These are phyloP conservation scores for Caenorhabditis uteleia DNA, from an alignment of 2,888 invertebrate species.

Conservation along the genomic window DNA sequence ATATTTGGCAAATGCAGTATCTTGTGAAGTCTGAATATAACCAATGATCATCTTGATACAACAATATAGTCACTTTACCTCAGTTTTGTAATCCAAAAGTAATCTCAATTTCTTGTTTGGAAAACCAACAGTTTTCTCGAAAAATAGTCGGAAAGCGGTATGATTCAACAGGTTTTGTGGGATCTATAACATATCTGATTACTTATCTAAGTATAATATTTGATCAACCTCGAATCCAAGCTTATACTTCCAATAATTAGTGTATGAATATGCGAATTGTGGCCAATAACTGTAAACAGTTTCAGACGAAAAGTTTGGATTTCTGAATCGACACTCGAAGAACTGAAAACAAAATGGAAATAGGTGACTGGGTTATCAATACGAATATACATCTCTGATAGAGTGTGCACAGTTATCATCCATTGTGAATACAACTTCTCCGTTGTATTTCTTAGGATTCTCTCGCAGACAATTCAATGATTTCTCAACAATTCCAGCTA, in stretches of 20 bases:
- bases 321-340: slow-evolving; percentile 28
- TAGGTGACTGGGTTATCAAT: not conserved
- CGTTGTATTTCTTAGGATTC: slow-evolving; percentile 42
- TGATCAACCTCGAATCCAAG: slow-evolving; percentile 12
- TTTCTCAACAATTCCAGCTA: slow-evolving; percentile 52
- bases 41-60: not conserved
- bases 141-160: slow-evolving; percentile 54
- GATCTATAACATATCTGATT: slow-evolving; percentile 13
- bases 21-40: slow-evolving; percentile 14
- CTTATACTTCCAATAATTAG: slow-evolving; percentile 29
- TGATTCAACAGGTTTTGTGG: slow-evolving; percentile 39
- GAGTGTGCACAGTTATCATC: slow-evolving; percentile 54
- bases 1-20: slow-evolving; percentile 29
- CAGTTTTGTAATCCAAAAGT: slow-evolving; percentile 46
- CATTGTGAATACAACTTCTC: slow-evolving; percentile 63
- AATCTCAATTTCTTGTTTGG: slow-evolving; percentile 58
- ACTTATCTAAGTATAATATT: not conserved
- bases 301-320: slow-evolving; percentile 11
- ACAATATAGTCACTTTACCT: slow-evolving; percentile 13
- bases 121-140: slow-evolving; percentile 63
- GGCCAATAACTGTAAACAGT: slow-evolving; percentile 17
- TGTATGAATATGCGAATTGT: slow-evolving; percentile 15
- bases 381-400: slow-evolving; percentile 47
- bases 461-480: slow-evolving; percentile 44
- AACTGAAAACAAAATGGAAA: slow-evolving; percentile 28